Conservation (phyloP, 1,140 invertebrate genomes). For the Triops longicaudatus region DNA sequence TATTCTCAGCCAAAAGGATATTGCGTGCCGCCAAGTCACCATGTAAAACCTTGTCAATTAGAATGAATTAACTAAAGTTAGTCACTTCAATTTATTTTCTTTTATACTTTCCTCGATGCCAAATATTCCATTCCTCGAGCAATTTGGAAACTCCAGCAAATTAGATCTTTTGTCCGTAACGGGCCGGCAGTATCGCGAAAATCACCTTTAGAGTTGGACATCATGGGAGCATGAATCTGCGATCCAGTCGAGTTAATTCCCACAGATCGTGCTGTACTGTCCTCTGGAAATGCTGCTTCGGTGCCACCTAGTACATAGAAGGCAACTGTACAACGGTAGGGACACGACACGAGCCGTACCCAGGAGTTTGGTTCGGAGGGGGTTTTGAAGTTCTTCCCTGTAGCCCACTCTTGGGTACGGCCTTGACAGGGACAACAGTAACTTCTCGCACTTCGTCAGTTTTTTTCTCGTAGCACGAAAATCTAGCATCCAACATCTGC, state of each 20-base stretch:
- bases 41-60: slow-evolving; percentile 44
- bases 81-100: not conserved
- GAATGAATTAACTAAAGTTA: not conserved
- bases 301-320: too few species aligned
- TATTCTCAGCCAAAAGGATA: slow-evolving; percentile 44
- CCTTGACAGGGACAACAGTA: too few species aligned
- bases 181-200: slow-evolving; percentile 33
- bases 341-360: too few species aligned
- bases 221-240: slow-evolving; percentile 54
- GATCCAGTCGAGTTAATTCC: slow-evolving; percentile 42
- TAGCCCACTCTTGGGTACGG: too few species aligned
- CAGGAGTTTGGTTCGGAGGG: too few species aligned
- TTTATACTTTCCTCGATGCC: slow-evolving; percentile 62
- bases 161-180: slow-evolving; percentile 66
- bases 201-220: slow-evolving; percentile 63
- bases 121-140: slow-evolving; percentile 93
- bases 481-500: too few species aligned
- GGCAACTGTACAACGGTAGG: too few species aligned
- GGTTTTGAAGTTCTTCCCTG: too few species aligned
- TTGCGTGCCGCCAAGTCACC: slow-evolving; percentile 49
- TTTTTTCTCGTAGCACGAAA: too few species aligned
- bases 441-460: too few species aligned
- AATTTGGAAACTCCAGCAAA: slow-evolving; percentile 88
- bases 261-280: slow-evolving; percentile 36
- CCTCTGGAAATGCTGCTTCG: not conserved